Percentiles rank a stretch among this genome's conserved stretches.
Evolutionary conservation across 1,140 invertebrate species (phyloP).

Genomic region (Drosophila grimshawi): DNA sequence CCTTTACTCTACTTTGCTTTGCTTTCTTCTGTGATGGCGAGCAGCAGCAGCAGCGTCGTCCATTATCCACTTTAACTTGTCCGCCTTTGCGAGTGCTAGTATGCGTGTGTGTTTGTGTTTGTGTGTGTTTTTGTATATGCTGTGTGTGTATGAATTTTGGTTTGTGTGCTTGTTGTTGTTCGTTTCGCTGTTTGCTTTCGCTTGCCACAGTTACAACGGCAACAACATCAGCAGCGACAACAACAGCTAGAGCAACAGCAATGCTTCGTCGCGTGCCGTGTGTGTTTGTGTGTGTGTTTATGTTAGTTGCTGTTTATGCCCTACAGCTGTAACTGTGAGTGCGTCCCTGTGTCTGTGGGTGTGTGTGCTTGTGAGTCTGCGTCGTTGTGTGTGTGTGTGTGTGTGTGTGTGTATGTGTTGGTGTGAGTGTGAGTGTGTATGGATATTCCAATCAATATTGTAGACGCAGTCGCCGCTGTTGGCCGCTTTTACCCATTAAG

Average conservation of each 20-base stretch:
- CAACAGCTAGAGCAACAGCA: constrained; percentile 22
- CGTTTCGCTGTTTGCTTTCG: constrained; percentile 77
- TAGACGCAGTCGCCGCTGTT: constrained; percentile 76
- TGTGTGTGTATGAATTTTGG: constrained; percentile 15
- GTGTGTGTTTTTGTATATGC: constrained; percentile 14
- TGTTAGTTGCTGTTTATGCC: constrained; percentile 5
- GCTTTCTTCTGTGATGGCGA: constrained; percentile 34
- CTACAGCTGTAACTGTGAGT: constrained; percentile 10
- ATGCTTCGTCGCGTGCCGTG: constrained; percentile 33
- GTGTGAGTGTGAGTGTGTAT: constrained; percentile 36
- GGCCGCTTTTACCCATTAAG: constrained; percentile 80
- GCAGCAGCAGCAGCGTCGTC: constrained; percentile 49
- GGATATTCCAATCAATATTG: constrained; percentile 81
- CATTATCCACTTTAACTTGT: constrained; percentile 81
- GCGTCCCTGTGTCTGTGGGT: constrained; percentile 52
- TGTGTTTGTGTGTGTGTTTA: not conserved
- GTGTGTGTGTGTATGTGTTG: constrained; percentile 32
- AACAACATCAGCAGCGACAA: constrained; percentile 39
- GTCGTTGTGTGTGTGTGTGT: constrained; percentile 35
- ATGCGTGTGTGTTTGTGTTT: constrained; percentile 1
- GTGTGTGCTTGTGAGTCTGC: constrained; percentile 66
- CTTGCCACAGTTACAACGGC: constrained; percentile 60
- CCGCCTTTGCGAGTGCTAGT: constrained; percentile 36
- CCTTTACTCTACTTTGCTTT: constrained; percentile 30
- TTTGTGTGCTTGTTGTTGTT: constrained; percentile 61